phyloP scores from a whole-genome alignment of 2,113 vertebrate species.

The Neolamprologus hecqui region DNA sequence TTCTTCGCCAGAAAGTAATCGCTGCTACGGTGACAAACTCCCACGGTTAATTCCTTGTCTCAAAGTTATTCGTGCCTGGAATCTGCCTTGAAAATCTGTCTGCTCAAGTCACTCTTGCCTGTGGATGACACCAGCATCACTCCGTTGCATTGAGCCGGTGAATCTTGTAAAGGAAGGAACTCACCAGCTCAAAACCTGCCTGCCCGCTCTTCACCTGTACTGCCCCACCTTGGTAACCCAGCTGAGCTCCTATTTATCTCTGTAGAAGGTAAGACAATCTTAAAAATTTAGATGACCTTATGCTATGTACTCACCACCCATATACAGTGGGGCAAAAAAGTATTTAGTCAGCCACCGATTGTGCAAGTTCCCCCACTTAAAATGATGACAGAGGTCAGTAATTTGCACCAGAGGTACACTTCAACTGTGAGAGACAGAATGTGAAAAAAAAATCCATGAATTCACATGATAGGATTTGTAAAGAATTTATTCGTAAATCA shows the following conservation, averaged over 20 bases:
- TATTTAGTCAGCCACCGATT: too few relatives aligned
- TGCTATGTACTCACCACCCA: neutral
- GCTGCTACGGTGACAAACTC: neutral
- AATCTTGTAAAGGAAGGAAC: neutral
- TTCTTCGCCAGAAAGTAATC: neutral
- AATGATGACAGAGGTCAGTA: too few relatives aligned
- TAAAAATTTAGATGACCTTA: neutral
- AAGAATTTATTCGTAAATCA: too few relatives aligned
- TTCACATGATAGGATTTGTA: too few relatives aligned
- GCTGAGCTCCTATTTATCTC: neutral
- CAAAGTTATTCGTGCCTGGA: neutral
- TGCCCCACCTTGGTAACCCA: neutral
- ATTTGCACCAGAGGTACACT: too few relatives aligned
- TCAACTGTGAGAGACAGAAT: too few relatives aligned
- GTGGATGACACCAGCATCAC: neutral
- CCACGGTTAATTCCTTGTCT: neutral
- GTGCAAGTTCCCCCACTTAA: too few relatives aligned
- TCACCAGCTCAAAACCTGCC: neutral
- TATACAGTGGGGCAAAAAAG: too few relatives aligned
- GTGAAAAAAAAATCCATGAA: too few relatives aligned
- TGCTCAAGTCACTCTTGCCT: neutral
- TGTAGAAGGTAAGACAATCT: neutral
- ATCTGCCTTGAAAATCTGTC: neutral
- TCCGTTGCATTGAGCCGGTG: fast-evolving
- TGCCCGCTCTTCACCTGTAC: neutral